Evolutionary conservation across 2,888 invertebrate genomes (phyloP).

Genomic region (Drosophila gaucha): DNA sequence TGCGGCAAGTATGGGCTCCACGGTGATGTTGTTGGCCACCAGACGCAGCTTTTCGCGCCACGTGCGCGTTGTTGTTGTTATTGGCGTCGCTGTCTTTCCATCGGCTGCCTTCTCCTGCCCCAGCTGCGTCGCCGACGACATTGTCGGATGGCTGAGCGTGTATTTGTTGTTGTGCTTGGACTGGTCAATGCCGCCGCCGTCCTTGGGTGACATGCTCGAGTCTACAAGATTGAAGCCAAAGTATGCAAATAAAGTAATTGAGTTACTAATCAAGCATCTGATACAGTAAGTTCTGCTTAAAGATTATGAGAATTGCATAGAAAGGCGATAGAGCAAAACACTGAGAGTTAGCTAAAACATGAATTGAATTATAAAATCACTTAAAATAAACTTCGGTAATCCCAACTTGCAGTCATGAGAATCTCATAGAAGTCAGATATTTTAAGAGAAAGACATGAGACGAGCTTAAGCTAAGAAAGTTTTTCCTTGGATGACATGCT

Average conservation of each 20-base stretch:
- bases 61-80: constrained; percentile 37
- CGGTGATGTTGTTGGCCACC: constrained; percentile 87
- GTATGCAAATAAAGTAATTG: background rate
- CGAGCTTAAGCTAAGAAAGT: too few relatives aligned
- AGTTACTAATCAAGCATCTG: background rate
- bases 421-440: too few relatives aligned
- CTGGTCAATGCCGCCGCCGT: constrained; percentile 52
- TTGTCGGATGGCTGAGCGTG: constrained; percentile 43
- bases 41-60: constrained; percentile 85
- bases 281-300: too few relatives aligned
- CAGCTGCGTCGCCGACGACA: constrained; percentile 11
- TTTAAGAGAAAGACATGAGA: too few relatives aligned
- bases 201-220: constrained; percentile 61
- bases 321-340: background rate
- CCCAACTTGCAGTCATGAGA: too few relatives aligned
- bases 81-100: constrained; percentile 18
- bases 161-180: constrained; percentile 59
- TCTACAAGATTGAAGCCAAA: background rate
- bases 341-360: too few relatives aligned
- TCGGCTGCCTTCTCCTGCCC: constrained; percentile 27
- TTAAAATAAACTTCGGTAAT: too few relatives aligned
- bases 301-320: background rate
- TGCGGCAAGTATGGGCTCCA: constrained; percentile 88
- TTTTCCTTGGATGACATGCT: constrained; percentile 68
- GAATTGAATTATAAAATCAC: too few relatives aligned